Percentiles rank a stretch among this genome's conserved stretches.
These are phyloP conservation scores for Pyxicephalus adspersus DNA, from an alignment of 2,113 vertebrate genomes.

Conservation along the genomic window DNA sequence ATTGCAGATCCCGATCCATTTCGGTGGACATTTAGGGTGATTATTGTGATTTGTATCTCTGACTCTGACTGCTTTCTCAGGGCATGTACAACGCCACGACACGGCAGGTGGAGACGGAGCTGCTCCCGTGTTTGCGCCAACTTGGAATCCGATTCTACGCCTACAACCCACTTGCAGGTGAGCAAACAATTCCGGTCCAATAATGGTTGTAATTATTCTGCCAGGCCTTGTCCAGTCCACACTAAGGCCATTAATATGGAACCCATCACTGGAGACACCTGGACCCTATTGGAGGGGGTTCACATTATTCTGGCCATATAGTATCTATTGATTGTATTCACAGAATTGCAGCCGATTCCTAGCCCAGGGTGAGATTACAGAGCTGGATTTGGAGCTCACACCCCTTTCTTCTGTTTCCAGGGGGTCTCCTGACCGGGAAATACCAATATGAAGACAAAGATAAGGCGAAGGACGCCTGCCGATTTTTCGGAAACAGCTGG, in stretches of 20 bases:
- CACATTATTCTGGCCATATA: too few species aligned
- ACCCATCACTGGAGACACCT: too few species aligned
- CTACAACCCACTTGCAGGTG: constrained; percentile 96
- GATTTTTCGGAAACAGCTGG: constrained; percentile 92
- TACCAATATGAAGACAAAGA: constrained; percentile 87
- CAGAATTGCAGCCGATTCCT: too few species aligned
- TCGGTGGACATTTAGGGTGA: too few species aligned
- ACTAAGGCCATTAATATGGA: too few species aligned
- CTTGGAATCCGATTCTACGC: constrained; percentile 87
- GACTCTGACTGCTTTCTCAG: constrained; percentile 63
- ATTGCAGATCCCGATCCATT: neutral
- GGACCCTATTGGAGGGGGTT: neutral
- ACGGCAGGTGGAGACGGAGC: constrained; percentile 86
- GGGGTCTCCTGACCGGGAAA: constrained; percentile 90
- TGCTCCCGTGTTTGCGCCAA: constrained; percentile 86
- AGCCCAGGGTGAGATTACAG: neutral
- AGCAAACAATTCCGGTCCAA: too few species aligned
- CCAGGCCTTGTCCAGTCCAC: too few species aligned
- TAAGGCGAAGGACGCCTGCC: constrained; percentile 70
- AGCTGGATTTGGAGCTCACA: neutral
- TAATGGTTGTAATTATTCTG: too few species aligned
- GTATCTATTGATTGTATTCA: too few species aligned
- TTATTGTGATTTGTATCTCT: neutral
- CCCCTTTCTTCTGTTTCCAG: constrained; percentile 66
- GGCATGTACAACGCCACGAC: constrained; percentile 97